These are phyloP conservation scores for Ceratina calcarata DNA, from an alignment of 1,140 invertebrate genomes.

Conservation along the genomic window DNA sequence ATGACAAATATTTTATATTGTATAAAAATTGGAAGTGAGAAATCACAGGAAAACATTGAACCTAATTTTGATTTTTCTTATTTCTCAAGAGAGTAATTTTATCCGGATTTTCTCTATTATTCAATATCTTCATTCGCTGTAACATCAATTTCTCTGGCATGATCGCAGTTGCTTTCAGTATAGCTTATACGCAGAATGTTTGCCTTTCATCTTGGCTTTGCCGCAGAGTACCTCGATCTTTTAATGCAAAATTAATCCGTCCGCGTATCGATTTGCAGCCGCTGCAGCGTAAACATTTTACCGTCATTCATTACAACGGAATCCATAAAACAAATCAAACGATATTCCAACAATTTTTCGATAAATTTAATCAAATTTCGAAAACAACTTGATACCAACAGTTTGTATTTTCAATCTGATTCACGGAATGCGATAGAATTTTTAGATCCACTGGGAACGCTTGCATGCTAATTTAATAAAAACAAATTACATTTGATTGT, in stretches of 20 bases:
- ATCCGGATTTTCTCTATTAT: neutral
- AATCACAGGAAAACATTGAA: too few relatives aligned
- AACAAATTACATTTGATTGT: too few relatives aligned
- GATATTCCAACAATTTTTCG: neutral
- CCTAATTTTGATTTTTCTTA: too few relatives aligned
- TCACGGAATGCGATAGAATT: too few relatives aligned
- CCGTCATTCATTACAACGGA: neutral
- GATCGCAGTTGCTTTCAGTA: neutral
- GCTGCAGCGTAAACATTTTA: neutral
- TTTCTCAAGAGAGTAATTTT: too few relatives aligned
- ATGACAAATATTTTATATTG: too few relatives aligned
- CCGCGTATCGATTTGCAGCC: neutral
- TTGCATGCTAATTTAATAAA: neutral
- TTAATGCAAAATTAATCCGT: slow-evolving; percentile 15
- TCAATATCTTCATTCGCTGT: neutral
- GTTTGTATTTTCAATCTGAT: too few relatives aligned
- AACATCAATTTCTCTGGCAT: neutral
- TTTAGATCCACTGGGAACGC: too few relatives aligned
- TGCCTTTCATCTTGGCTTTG: slow-evolving; percentile 11
- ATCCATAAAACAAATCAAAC: neutral
- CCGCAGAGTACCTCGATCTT: neutral
- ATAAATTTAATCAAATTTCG: neutral
- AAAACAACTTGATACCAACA: too few relatives aligned
- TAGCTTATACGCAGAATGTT: slow-evolving; percentile 5
- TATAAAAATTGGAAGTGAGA: too few relatives aligned